Conservation (phyloP, 2,888 invertebrate species). For the Pristionchus arcanus region DNA sequence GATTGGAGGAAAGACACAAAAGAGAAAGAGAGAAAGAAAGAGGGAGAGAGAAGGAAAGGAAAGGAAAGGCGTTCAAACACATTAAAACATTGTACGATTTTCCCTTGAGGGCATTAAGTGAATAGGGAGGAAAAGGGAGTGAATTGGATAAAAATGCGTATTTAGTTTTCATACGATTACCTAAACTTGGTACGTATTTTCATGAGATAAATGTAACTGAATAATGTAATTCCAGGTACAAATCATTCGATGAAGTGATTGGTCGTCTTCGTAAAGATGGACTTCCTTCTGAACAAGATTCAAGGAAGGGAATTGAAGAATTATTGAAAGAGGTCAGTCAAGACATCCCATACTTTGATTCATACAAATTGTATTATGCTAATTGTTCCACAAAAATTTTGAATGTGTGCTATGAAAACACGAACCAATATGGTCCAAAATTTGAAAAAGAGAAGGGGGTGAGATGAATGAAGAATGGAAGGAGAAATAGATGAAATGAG, state of each 20-base stretch:
- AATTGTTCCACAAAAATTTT: no score
- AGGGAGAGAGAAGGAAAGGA: background rate
- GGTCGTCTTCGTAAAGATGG: conserved; percentile 64
- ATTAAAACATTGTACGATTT: conserved; percentile 34
- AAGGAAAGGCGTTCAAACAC: conserved; percentile 24
- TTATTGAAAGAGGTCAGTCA: conserved; percentile 60
- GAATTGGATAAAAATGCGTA: background rate
- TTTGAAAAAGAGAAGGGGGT: background rate
- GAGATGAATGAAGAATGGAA: background rate
- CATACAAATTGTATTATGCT: no score
- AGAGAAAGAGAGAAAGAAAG: background rate
- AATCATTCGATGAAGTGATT: conserved; percentile 57
- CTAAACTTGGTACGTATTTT: background rate
- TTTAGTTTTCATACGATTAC: background rate
- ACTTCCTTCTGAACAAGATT: conserved; percentile 61
- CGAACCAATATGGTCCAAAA: no score
- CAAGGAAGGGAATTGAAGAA: conserved; percentile 56
- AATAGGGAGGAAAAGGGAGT: background rate
- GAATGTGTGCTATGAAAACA: no score
- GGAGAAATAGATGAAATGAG: background rate
- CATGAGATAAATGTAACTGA: background rate
- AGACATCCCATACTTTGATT: no score
- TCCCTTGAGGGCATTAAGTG: background rate
- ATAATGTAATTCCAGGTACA: conserved; percentile 21
- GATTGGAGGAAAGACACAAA: conserved; percentile 3